Base-by-base conservation (phyloP, 1,140 invertebrate genomes). In the Anoplophora glabripennis region DNA sequence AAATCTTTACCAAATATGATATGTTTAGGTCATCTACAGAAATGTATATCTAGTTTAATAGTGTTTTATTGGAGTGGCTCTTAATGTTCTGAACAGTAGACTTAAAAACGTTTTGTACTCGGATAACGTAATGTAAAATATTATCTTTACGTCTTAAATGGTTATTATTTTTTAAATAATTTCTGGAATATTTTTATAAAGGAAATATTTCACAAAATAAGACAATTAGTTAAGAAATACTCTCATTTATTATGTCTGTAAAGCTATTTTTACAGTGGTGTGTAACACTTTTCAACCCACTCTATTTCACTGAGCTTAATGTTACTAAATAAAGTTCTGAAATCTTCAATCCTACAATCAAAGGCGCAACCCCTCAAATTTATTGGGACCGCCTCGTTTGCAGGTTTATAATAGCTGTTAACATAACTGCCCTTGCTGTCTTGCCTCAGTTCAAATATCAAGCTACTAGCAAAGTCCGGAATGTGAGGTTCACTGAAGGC, bases 381-480 rank as follows among this genome's bases (percentile, higher is more conserved):
- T 17, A 47, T 47, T 21, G 45, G 45, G 10, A 28, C 10, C 17
- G 12, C n/a, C 12, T 47, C 17, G 5, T 21, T 28, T 12, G 10
- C 7, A 11, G 45, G 45, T 28, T 47, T 47, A n/a, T 47, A 47
- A 28, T 21, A 47, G 9, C 15, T 28, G 12, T 47, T 47, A n/a
- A 47, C 12, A 21, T 11, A 21, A 7, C 28, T 12, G 0, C 9
- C 12, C 4, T 17, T 12, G 10, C 28, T 12, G 21, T 12, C 28
- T 21, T 47, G n/a, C 12, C 9, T 17, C 21, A 47, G 10, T 47
- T 47, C 45, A 12, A 47, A 47, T 9, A 47, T 21, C 9, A 47
- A 8, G 21, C 17, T 21, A 47, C 45, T 47, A 9, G 45, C 45
- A 12, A 47, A 47, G 8, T 8, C 45, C 7, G 45, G 45, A 11